A percentile compares a stretch with the other conserved stretches of the same genome.
These are phyloP conservation scores for Amphipoea oculea DNA, from an alignment of 2,888 invertebrate species.

Conservation along the genomic window DNA sequence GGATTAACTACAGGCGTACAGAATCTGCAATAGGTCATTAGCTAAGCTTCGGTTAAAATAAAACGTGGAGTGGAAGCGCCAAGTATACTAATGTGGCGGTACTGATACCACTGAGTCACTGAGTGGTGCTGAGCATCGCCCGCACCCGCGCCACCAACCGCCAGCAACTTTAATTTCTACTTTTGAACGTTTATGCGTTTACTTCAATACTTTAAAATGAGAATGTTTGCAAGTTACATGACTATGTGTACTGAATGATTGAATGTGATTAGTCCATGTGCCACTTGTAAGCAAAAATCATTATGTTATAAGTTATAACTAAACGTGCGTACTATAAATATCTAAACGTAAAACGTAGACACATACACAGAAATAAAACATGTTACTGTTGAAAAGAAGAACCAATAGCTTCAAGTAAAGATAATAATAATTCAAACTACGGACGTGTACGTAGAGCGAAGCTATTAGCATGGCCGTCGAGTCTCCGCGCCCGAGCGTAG, in stretches of 20 bases:
- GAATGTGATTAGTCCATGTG: background rate
- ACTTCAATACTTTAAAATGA: background rate
- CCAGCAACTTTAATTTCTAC: background rate
- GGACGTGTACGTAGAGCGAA: slow-evolving; percentile 54
- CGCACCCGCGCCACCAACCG: background rate
- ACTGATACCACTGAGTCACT: background rate
- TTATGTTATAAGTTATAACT: slow-evolving; percentile 10
- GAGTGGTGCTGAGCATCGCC: background rate
- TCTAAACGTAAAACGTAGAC: slow-evolving; percentile 18
- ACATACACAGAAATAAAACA: slow-evolving; percentile 19
- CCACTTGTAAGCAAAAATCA: slow-evolving; percentile 24
- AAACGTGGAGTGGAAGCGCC: slow-evolving; percentile 18
- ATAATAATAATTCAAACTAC: slow-evolving; percentile 52
- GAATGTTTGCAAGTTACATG: background rate
- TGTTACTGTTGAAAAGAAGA: slow-evolving; percentile 9
- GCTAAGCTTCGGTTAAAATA: slow-evolving; percentile 10
- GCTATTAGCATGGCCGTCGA: slow-evolving; percentile 45
- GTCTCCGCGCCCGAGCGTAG: slow-evolving; percentile 21
- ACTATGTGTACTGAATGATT: background rate
- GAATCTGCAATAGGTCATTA: slow-evolving; percentile 35
- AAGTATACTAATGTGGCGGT: background rate
- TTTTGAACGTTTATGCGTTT: background rate
- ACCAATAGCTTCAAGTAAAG: slow-evolving; percentile 28
- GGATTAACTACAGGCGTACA: slow-evolving; percentile 54
- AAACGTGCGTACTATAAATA: background rate